Percentiles rank a stretch among this genome's conserved stretches.
phyloP scores from a whole-genome alignment of 2,113 vertebrate genomes.

The Sylvicapra grimmia region DNA sequence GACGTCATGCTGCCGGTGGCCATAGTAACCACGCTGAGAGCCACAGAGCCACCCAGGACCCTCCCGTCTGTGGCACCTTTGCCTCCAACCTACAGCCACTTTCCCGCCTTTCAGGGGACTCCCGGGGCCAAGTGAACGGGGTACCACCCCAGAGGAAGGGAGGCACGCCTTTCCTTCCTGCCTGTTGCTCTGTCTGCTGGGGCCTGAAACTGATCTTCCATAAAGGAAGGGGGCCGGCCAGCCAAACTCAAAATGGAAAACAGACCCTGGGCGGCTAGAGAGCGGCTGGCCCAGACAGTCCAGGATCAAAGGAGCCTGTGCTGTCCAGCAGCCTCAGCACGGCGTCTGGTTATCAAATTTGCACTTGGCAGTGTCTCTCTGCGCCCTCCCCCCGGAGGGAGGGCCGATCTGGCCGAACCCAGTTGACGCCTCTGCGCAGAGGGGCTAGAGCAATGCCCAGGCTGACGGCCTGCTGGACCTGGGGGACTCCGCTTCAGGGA shows the following conservation, averaged over 20 bases:
- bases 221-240: neutral
- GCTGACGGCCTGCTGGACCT: rapidly evolving
- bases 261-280: constrained; percentile 64
- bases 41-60: neutral
- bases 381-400: constrained; percentile 1
- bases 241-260: constrained; percentile 70
- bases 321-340: constrained; percentile 48
- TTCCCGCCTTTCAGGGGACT: neutral
- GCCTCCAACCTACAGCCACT: neutral
- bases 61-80: neutral
- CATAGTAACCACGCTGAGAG: rapidly evolving
- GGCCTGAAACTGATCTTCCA: constrained; percentile 65
- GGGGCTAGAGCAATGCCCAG: rapidly evolving
- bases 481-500: rapidly evolving
- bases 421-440: rapidly evolving
- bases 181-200: constrained; percentile 49
- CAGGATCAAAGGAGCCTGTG: constrained; percentile 72
- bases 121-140: neutral
- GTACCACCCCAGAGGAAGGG: neutral
- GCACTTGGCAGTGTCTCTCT: constrained; percentile 56
- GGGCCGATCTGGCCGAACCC: neutral
- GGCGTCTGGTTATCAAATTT: constrained; percentile 67
- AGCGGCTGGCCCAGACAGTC: constrained; percentile 43
- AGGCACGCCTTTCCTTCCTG: constrained; percentile 52
- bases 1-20: rapidly evolving